Base-by-base conservation (phyloP, 2,888 invertebrate genomes). In the Meiosimyza decipiens region DNA sequence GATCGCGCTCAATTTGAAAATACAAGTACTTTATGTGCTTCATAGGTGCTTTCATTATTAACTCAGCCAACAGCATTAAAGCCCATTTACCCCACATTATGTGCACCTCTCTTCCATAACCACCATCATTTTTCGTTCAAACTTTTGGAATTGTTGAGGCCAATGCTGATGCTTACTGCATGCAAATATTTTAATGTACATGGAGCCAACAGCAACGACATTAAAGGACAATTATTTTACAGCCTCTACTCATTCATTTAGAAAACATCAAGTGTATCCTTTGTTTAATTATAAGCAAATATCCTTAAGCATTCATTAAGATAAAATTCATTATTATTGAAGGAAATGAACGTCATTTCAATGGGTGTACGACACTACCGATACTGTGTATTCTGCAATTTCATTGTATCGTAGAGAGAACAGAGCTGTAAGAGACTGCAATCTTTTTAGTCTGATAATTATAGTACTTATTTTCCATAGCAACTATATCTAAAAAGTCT, bases 231-330 rank as follows among this genome's bases (percentile, higher is more conserved):
- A 62, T 62, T 33, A 70, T 63, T 52, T 70, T 54, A 52, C 70
- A 54, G 54, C 50, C 70, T 70, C 40, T 54, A 59, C 54, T 63
- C 62, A 40, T 40, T 40, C 40, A 40, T 9, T 40, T 40, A 9
- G 52, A 70, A 70, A 18, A 54, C 47, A 70, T 49, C 64, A 9
- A 64, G 50, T 15, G 50, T 51, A 51, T 47, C 60, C 69, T 69
- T 51, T 22, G 70, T 63, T 70, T 70, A 70, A 70, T 70, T 70
- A 70, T 70, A 70, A 70, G 16, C 70, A 70, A 70, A 70, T 70
- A 70, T 62, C 70, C 62, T 62, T 62, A 16, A 40, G 70, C 70
- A 63, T 70, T 63, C 70, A 63, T 70, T 62, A 63, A 62, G 70
- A 62, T 63, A 18, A 62, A 62, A 62, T 70, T 62, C 70, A 63